Evolutionary conservation across 2,797 vertebrate species (phyloP).

Genomic region (Aratinga solstitialis): DNA sequence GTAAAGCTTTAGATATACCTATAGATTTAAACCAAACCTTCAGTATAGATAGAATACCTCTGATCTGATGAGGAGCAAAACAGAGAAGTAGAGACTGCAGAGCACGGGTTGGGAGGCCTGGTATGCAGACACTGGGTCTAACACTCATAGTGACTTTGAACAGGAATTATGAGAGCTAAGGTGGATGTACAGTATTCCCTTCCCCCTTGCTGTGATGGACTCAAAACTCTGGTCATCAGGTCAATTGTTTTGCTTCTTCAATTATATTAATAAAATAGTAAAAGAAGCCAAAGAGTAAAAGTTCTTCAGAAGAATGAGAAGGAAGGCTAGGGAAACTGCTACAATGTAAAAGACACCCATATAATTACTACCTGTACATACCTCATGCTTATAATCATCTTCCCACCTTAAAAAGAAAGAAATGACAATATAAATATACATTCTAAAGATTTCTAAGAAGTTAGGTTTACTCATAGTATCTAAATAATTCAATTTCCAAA

Average conservation of each 20-base stretch:
- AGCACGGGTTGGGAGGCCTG: not conserved
- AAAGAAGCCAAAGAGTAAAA: not conserved
- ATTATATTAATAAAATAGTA: not conserved
- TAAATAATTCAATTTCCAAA: not conserved
- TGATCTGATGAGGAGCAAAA: not conserved
- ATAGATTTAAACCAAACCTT: not conserved
- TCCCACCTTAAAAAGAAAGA: constrained; percentile 54
- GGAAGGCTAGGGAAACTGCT: not conserved
- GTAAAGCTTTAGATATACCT: not conserved
- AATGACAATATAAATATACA: not conserved
- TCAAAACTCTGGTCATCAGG: not conserved
- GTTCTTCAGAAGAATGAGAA: not conserved
- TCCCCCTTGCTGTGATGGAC: not conserved
- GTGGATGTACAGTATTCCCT: not conserved
- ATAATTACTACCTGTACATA: constrained; percentile 7
- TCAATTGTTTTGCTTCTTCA: not conserved
- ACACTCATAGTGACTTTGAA: not conserved
- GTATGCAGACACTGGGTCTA: not conserved
- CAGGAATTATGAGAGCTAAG: not conserved
- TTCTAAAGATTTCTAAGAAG: not conserved
- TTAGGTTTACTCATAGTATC: not conserved
- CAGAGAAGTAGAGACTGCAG: not conserved
- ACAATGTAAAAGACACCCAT: not conserved
- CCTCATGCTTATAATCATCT: constrained; percentile 38
- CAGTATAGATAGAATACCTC: not conserved